Evolutionary conservation across 2,113 vertebrate genomes (phyloP).

Genomic region (Sinocyclocheilus maitianheensis): DNA sequence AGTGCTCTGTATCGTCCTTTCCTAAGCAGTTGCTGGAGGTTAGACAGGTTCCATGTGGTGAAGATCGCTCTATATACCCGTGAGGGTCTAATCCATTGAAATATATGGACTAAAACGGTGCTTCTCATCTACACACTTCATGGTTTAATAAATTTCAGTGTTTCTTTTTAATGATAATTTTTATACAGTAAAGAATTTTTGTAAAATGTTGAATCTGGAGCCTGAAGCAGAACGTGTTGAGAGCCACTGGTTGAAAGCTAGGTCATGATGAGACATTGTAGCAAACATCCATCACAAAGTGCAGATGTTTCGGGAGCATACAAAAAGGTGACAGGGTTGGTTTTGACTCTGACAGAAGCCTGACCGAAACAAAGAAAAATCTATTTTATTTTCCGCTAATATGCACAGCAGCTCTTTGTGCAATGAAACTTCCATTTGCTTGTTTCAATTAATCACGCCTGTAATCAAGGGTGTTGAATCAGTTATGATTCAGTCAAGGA

Average conservation of each 20-base stretch:
- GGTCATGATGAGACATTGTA: background rate
- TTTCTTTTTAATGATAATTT: background rate
- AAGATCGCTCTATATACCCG: background rate
- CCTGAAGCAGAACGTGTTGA: background rate
- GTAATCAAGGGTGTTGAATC: constrained; percentile 48
- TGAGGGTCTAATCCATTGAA: background rate
- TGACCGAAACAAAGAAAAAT: background rate
- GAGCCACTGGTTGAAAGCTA: background rate
- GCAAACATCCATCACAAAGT: background rate
- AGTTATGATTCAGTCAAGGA: background rate
- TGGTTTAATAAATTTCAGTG: background rate
- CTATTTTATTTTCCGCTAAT: background rate
- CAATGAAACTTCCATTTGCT: constrained; percentile 68
- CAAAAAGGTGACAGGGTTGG: background rate
- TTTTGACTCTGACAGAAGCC: background rate
- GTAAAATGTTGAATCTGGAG: background rate
- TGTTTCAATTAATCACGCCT: constrained; percentile 68
- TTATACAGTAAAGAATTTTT: background rate
- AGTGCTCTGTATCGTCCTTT: constrained; percentile 7
- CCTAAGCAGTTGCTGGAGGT: constrained; percentile 35
- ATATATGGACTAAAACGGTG: background rate
- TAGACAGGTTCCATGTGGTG: constrained; percentile 15
- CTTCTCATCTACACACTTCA: background rate
- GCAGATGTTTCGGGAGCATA: background rate
- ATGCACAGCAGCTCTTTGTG: constrained; percentile 55